Base-by-base conservation (phyloP, 2,113 vertebrate species). In the Oostethus manadensis region DNA sequence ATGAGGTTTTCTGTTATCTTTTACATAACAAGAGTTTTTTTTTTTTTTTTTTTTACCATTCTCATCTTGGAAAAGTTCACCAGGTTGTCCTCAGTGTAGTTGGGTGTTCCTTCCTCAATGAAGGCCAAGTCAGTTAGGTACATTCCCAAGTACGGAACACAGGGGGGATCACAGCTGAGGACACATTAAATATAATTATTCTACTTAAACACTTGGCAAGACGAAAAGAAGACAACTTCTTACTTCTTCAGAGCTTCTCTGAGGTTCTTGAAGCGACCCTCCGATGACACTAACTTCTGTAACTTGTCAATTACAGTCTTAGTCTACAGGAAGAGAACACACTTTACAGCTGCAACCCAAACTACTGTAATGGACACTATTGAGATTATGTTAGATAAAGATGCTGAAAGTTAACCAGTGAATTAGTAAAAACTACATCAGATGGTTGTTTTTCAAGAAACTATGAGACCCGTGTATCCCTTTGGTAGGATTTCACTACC, bases 1-100 rank as follows among this genome's bases (percentile, higher is more conserved):
- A 40, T 22, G 18, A 18, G 13, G 18, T 42, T n/a, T 58, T 3
- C 10, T 3, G 4, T 23, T 17, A 2, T 46, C 23, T 15, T 11
- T 29, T 6, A 50, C 23, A 13, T n/a, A 57, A 29, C 29, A 26
- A 10, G 17, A 47, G 7, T 35, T 35, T 6, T 1, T 8, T 35
- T 35, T 38, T 38, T 10, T 38, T 38, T 38, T 42, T 14, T 11
- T 42, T 56, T 61, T 70, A 88, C 84, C 87, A 99, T 99, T 78
- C 97, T 90, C 97, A 99, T 99, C 70, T 99, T 99, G 81, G 97
- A 99, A 86, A 99, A 99, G 90, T 99, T 99, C 72, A 99, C 96
- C 69, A 99, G 88, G 64, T 91, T 95, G 1, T 98, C 97, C 73
- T 98, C 95, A 0, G 97, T 98, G 88, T 97, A 97, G 79, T 99